Percentiles rank a stretch among this genome's conserved stretches.
phyloP scores from a whole-genome alignment of 1,140 invertebrate species.

The Tetraneura akinire region DNA sequence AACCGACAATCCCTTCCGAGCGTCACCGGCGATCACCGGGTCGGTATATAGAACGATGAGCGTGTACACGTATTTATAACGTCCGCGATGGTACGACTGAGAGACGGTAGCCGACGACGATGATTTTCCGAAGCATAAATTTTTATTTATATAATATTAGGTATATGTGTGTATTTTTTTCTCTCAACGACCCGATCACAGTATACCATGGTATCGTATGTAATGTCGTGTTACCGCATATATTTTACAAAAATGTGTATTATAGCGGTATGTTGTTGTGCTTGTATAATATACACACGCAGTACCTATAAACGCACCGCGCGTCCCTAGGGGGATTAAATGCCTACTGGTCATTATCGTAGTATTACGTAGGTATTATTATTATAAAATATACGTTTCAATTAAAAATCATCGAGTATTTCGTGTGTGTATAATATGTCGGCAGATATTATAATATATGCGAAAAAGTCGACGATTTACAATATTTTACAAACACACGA shows the following conservation, averaged over 20 bases:
- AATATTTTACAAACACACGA: too few species aligned
- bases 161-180: neutral
- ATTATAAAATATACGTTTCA: neutral
- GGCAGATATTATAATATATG: neutral
- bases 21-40: neutral
- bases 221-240: neutral
- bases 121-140: neutral
- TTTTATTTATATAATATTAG: neutral
- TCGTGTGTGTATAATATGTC: neutral
- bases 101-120: too few species aligned
- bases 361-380: neutral
- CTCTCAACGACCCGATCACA: too few species aligned
- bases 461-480: neutral
- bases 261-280: neutral
- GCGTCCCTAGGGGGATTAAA: neutral
- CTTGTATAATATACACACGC: neutral
- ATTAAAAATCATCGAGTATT: neutral
- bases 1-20: neutral
- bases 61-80: neutral
- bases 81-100: neutral
- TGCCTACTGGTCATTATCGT: conserved; percentile 27
- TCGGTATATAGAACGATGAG: neutral
- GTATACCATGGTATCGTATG: neutral
- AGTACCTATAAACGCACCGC: neutral
- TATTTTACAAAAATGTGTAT: conserved; percentile 4